Evolutionary conservation across 1,140 invertebrate species (phyloP).

Genomic region (Nomia melanderi): DNA sequence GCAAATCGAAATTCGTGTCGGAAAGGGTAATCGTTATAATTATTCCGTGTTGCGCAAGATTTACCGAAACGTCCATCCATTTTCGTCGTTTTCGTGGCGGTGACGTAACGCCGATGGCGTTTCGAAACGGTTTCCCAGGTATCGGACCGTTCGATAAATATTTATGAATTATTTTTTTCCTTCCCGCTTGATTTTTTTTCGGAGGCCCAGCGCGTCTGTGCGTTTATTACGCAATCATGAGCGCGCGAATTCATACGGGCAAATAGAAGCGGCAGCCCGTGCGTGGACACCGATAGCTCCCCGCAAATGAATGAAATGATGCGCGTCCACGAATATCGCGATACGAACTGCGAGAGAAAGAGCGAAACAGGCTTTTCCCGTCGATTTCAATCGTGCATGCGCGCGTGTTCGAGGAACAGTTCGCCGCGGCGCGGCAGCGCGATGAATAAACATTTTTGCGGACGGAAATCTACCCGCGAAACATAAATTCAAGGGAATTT

Average conservation of each 20-base stretch:
- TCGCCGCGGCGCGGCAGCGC: too few relatives aligned
- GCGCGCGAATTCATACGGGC: constrained; percentile 47
- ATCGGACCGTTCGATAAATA: constrained; percentile 48
- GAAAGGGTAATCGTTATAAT: background rate
- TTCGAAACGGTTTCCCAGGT: constrained; percentile 3
- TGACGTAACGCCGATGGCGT: constrained; percentile 22
- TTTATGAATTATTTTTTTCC: constrained; percentile 47
- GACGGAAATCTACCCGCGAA: too few relatives aligned
- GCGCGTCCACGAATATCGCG: constrained; percentile 29
- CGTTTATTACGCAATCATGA: constrained; percentile 58
- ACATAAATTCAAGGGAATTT: too few relatives aligned
- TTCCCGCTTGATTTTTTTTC: background rate
- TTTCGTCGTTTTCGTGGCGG: constrained; percentile 6
- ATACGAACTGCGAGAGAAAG: constrained; percentile 11
- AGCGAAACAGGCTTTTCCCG: background rate
- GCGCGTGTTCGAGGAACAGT: background rate
- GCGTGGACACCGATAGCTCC: constrained; percentile 16
- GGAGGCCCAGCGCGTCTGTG: constrained; percentile 4
- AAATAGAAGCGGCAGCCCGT: constrained; percentile 38
- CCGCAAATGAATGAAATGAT: constrained; percentile 38
- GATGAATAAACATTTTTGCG: too few relatives aligned
- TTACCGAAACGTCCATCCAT: background rate
- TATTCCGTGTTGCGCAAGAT: background rate
- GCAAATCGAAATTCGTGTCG: too few relatives aligned
- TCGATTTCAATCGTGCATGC: background rate